Evolutionary conservation across 2,797 vertebrate species (phyloP).

Genomic region (Zalophus californianus): DNA sequence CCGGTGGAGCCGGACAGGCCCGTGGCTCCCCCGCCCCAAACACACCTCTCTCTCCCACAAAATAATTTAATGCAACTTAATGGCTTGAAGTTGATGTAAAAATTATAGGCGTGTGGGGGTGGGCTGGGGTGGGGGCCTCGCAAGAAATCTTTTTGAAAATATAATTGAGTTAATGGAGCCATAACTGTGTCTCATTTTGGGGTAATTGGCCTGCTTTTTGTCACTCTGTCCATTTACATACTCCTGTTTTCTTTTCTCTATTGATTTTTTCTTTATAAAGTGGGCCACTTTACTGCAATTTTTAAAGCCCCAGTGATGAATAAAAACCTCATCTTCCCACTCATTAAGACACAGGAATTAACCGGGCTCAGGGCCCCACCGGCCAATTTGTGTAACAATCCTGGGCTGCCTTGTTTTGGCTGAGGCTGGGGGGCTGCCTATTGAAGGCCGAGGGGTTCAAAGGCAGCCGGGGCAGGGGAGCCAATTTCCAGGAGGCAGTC

Average conservation of each 20-base stretch:
- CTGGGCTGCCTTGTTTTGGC: slow-evolving; percentile 47
- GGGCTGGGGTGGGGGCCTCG: slow-evolving; percentile 71
- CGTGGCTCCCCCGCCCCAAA: background rate
- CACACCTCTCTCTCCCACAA: slow-evolving; percentile 68
- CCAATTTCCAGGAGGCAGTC: background rate
- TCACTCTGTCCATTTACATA: slow-evolving; percentile 86
- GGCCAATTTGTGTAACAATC: slow-evolving; percentile 79
- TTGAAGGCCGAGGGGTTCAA: background rate
- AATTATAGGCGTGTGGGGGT: slow-evolving; percentile 80
- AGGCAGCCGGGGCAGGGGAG: background rate
- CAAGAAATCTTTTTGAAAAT: slow-evolving; percentile 86
- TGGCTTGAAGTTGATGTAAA: slow-evolving; percentile 85
- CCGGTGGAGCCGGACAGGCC: background rate
- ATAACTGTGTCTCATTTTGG: slow-evolving; percentile 81
- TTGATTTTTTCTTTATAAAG: slow-evolving; percentile 86
- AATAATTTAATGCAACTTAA: slow-evolving; percentile 86
- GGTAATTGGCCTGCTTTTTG: slow-evolving; percentile 86
- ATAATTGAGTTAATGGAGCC: slow-evolving; percentile 89
- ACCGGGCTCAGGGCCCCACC: slow-evolving; percentile 52
- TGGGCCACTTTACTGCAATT: slow-evolving; percentile 84
- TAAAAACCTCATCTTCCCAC: slow-evolving; percentile 84
- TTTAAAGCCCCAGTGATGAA: slow-evolving; percentile 86
- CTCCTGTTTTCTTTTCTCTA: slow-evolving; percentile 84
- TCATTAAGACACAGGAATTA: slow-evolving; percentile 84
- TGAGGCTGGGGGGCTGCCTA: background rate